These are phyloP conservation scores for Lindbergichthys nudifrons DNA, from an alignment of 2,797 vertebrate species.

Conservation along the genomic window DNA sequence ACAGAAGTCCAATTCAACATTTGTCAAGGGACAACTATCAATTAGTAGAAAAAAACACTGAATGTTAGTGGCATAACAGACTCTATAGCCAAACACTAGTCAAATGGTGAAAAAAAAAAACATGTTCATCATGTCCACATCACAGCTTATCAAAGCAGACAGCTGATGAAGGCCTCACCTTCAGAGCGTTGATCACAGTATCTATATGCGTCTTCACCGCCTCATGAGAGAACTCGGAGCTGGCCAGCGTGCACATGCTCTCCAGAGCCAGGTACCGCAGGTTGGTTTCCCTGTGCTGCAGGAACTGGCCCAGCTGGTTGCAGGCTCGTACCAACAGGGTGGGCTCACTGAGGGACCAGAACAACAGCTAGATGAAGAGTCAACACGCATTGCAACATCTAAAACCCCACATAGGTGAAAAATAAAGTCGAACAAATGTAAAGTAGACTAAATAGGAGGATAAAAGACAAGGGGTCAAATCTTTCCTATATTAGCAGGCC, in stretches of 20 bases:
- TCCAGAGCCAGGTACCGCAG: slow-evolving; percentile 92
- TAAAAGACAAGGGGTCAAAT: too few species aligned
- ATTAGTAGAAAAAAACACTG: background rate
- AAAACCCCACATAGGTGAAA: background rate
- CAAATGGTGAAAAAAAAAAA: background rate
- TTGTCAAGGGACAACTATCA: background rate
- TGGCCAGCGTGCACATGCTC: slow-evolving; percentile 94
- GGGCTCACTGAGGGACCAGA: slow-evolving; percentile 84
- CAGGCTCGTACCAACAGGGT: slow-evolving; percentile 92
- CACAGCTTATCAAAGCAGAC: background rate
- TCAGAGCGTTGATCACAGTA: slow-evolving; percentile 91
- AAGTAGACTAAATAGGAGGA: too few species aligned
- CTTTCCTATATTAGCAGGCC: too few species aligned
- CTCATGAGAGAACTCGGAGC: slow-evolving; percentile 93
- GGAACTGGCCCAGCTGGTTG: slow-evolving; percentile 93
- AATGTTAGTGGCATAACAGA: background rate
- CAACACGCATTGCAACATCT: background rate
- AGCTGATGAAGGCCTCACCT: slow-evolving; percentile 74
- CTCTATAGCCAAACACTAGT: background rate
- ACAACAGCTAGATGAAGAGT: background rate
- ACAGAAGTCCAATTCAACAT: background rate
- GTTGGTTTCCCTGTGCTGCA: slow-evolving; percentile 93
- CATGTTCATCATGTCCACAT: background rate
- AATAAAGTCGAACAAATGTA: too few species aligned
- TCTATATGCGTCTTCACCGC: slow-evolving; percentile 93